Base-by-base conservation (phyloP, 37 sponge, comb jelly and placozoan genomes). In the Aplysina aerophoba region DNA sequence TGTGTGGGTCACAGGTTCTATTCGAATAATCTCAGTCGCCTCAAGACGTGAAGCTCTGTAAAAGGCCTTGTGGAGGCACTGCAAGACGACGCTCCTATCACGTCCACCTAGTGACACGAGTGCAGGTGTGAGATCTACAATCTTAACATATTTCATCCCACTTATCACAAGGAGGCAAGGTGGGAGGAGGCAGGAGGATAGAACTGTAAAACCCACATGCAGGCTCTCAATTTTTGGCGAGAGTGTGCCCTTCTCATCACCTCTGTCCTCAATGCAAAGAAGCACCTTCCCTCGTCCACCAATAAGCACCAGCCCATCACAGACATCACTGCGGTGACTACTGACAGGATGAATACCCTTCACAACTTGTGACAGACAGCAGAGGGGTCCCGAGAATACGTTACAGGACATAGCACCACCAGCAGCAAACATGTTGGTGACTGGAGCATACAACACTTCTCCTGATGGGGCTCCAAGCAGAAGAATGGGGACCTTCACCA, bases 391-490 rank as follows among this genome's bases (percentile, higher is more conserved):
- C 50, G 37, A 5, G 53, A 75, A 50, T 5, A 36, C 41, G 39
- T 41, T 36, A 62, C 12, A 11, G 64, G 64, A 11, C n/a, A n/a
- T n/a, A n/a, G n/a, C n/a, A 44, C 50, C 8, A 8, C 6, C 8
- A 14, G 64, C 12, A n/a, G 64, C 11, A 27, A 62, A n/a, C 4
- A 62, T 2, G 4, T 75, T 24, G 20, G 44, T 16, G 0, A 75
- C 12, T 4, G 78, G 78, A n/a, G 78, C 15, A 54, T 75, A 75
- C 25, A 40, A 15, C 25, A 75, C n/a, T 21, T 40, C 24, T 41
- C 78, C 78, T 40, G 31, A 36, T 2, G 78, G 78, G 11, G n/a
- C 16, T 40, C 78, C 78, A 44, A 75, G 2, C n/a, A 75, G 50
- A 6, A 75, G 53, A 40, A 75, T 30, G 31, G 78, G 78, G 0